Percentiles rank a stretch among this genome's conserved stretches.
These are phyloP conservation scores for Drosophila macrospina DNA, from an alignment of 2,888 invertebrate genomes.

Conservation along the genomic window DNA sequence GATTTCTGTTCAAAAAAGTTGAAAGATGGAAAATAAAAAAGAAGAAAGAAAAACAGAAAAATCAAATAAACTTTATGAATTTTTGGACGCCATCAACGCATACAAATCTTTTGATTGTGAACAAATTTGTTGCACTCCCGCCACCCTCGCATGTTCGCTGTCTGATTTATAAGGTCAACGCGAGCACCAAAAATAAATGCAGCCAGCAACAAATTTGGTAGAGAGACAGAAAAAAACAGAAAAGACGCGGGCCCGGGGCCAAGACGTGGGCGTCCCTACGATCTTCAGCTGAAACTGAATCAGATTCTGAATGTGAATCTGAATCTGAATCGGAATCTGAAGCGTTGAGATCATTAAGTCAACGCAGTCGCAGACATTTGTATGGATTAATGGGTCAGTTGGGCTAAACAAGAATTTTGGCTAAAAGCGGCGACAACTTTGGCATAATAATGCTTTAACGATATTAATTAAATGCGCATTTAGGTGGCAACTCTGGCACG, in stretches of 20 bases:
- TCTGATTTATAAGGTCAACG: slow-evolving; percentile 77
- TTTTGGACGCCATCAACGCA: slow-evolving; percentile 42
- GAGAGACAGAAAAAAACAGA: slow-evolving; percentile 33
- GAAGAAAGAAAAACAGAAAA: slow-evolving; percentile 21
- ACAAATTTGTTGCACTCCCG: slow-evolving; percentile 44
- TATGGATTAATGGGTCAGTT: slow-evolving; percentile 69
- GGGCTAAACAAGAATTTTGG: slow-evolving; percentile 24
- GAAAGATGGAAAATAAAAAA: too few relatives aligned
- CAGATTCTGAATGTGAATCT: not conserved
- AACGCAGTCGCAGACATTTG: slow-evolving; percentile 59
- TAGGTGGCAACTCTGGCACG: slow-evolving; percentile 37
- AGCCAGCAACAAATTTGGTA: slow-evolving; percentile 45
- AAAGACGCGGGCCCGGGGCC: slow-evolving; percentile 41
- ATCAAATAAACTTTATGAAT: slow-evolving; percentile 60
- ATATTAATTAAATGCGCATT: slow-evolving; percentile 28
- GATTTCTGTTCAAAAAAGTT: slow-evolving; percentile 18
- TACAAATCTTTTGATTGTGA: slow-evolving; percentile 58
- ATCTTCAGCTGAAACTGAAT: not conserved
- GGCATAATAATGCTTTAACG: slow-evolving; percentile 44
- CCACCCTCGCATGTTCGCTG: slow-evolving; percentile 7
- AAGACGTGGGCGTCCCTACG: slow-evolving; percentile 65
- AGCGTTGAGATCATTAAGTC: slow-evolving; percentile 61
- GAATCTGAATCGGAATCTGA: not conserved
- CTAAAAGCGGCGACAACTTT: slow-evolving; percentile 35
- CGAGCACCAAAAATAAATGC: slow-evolving; percentile 62